A percentile compares a stretch with the other conserved stretches of the same genome.
Evolutionary conservation across 2,113 vertebrate genomes (phyloP).

Genomic region (Procapra przewalskii): DNA sequence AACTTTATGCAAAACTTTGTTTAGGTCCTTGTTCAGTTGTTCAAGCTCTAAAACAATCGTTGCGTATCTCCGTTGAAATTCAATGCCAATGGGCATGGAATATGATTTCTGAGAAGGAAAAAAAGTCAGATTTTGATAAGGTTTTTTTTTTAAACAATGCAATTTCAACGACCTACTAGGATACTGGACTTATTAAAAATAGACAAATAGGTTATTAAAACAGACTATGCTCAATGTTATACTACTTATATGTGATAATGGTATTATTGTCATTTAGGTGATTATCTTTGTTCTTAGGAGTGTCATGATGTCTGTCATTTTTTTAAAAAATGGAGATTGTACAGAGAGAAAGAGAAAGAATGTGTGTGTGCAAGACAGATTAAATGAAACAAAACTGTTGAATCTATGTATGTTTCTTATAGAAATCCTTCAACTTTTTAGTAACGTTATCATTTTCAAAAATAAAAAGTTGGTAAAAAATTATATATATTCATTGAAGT

Average conservation of each 20-base stretch:
- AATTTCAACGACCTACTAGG: conserved; percentile 8
- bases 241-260: neutral
- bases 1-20: conserved; percentile 97
- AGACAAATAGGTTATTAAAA: neutral
- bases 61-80: conserved; percentile 96
- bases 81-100: conserved; percentile 91
- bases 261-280: neutral
- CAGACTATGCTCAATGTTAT: neutral
- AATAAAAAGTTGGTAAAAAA: conserved; percentile 15
- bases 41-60: conserved; percentile 96
- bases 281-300: neutral
- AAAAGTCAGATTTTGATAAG: neutral
- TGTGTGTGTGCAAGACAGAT: neutral
- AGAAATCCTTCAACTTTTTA: neutral
- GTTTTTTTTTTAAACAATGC: neutral
- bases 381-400: neutral
- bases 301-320: neutral
- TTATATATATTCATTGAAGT: neutral
- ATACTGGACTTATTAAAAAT: neutral
- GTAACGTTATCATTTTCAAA: neutral
- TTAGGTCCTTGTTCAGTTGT: conserved; percentile 97
- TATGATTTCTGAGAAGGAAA: conserved; percentile 91
- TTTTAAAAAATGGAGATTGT: neutral
- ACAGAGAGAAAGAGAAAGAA: neutral
- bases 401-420: neutral